Evolutionary conservation across 2,797 vertebrate species (phyloP).

Genomic region (Cuniculus paca): DNA sequence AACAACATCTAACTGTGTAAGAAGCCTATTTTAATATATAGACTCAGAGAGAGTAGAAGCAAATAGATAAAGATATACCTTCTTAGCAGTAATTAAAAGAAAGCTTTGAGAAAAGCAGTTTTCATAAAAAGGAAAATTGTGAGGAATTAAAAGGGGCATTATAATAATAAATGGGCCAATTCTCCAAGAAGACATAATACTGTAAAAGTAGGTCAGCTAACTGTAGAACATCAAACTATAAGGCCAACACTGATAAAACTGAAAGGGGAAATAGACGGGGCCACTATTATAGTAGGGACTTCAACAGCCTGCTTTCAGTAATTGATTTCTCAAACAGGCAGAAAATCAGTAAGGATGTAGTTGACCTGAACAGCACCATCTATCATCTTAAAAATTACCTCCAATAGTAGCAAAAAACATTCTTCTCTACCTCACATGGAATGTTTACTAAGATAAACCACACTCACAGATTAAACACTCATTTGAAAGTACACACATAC

Average conservation of each 20-base stretch:
- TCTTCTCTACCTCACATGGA: slow-evolving; percentile 5
- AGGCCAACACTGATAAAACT: not conserved
- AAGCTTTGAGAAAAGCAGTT: not conserved
- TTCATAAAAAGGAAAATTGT: not conserved
- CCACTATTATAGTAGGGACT: not conserved
- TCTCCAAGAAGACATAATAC: not conserved
- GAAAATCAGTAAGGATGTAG: slow-evolving; percentile 51
- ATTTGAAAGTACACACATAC: not conserved
- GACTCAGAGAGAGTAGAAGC: not conserved
- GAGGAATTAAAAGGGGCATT: not conserved
- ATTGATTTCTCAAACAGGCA: slow-evolving; percentile 46
- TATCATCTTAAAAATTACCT: slow-evolving; percentile 29
- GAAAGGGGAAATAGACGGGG: not conserved
- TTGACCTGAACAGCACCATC: slow-evolving; percentile 15
- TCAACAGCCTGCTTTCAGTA: slow-evolving; percentile 18
- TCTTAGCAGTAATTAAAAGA: not conserved
- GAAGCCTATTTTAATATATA: not conserved
- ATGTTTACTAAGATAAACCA: not conserved
- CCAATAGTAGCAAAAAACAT: not conserved
- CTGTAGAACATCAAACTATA: not conserved
- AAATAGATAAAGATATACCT: not conserved
- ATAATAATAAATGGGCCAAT: not conserved
- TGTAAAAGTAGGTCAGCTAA: not conserved
- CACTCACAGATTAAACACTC: not conserved
- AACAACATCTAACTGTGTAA: not conserved